Conservation (phyloP, 2,888 invertebrate genomes). For the Heliconius erato region DNA sequence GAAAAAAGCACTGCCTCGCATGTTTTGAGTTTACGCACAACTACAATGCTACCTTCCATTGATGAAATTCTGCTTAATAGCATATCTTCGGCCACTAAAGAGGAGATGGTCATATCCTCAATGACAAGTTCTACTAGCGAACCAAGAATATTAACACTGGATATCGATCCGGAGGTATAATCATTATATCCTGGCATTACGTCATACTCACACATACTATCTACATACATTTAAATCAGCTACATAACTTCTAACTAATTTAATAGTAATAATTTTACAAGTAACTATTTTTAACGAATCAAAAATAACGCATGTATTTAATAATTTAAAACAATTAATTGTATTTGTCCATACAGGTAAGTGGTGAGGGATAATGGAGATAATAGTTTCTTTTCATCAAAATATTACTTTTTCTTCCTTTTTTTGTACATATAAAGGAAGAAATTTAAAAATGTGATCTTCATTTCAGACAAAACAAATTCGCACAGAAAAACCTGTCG, state of each 20-base stretch:
- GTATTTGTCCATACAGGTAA: conserved; percentile 61
- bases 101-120: conserved; percentile 85
- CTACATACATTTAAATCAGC: conserved; percentile 41
- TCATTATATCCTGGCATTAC: conserved; percentile 65
- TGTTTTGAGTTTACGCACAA: conserved; percentile 85
- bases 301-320: conserved; percentile 38
- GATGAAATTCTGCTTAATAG: conserved; percentile 87
- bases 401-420: conserved; percentile 1
- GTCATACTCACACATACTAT: conserved; percentile 42
- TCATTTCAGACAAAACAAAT: conserved; percentile 85
- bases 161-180: conserved; percentile 88
- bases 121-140: conserved; percentile 83
- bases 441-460: conserved; percentile 39
- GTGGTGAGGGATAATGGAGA: conserved; percentile 67
- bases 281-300: conserved; percentile 10
- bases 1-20: conserved; percentile 85
- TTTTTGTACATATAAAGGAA: conserved; percentile 1
- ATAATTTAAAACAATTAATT: conserved; percentile 1
- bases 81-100: conserved; percentile 87
- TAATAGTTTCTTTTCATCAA: neutral
- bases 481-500: conserved; percentile 80
- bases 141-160: conserved; percentile 86
- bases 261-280: conserved; percentile 21
- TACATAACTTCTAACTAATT: conserved; percentile 43
- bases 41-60: conserved; percentile 86